Evolutionary conservation across 2,888 invertebrate genomes (phyloP), one percentile per base, ranked within the genome.

Genomic region (Gymnocheta viridis): DNA sequence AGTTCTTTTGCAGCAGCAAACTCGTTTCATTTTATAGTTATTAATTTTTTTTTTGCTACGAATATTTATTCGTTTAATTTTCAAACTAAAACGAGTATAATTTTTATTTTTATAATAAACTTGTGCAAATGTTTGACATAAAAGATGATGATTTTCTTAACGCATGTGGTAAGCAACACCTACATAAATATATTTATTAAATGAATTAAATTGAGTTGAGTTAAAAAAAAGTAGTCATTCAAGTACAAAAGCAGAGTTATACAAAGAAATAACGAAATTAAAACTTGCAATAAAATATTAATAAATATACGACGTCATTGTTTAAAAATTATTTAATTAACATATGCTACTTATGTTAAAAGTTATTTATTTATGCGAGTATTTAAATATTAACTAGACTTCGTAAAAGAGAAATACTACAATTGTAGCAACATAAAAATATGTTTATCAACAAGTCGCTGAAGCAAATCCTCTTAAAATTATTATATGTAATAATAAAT

Each of bases 151-250:
- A 54, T 79, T 72, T 72, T 70, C 56, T 56, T 56, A 32, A 38
- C 47, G 44, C 62, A 35, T 64, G 72, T 72, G 70, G 12, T 64
- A 72, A 72, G 47, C 64, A 47, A 79, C 79, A 79, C 79, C 79
- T 79, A 79, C 79, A 56, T n/a, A 38, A 5, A 51, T 51, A 12
- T 38, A 60, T 60, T 60, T 56, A 35, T 76, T 66, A 62, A 62
- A 41, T 27, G 38, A 77, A 77, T 49, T 69, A 17, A 72, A 64
- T 79, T 69, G 49, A 67, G 29, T 49, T 54, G 32, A 4, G 9
- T 38, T 14, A 44, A 27, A 60, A 77, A 49, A 35, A 58, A 22
- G 49, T 62, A 35, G 62, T 56, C 44, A 14, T 72, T 56, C 44
- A 14, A 58, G 19, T 6, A 64, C 7, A 35, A 54, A 47, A 38